Base-by-base conservation (phyloP, 37 sponge, comb jelly and placozoan genomes). In the Aphrocallistes beatrix region DNA sequence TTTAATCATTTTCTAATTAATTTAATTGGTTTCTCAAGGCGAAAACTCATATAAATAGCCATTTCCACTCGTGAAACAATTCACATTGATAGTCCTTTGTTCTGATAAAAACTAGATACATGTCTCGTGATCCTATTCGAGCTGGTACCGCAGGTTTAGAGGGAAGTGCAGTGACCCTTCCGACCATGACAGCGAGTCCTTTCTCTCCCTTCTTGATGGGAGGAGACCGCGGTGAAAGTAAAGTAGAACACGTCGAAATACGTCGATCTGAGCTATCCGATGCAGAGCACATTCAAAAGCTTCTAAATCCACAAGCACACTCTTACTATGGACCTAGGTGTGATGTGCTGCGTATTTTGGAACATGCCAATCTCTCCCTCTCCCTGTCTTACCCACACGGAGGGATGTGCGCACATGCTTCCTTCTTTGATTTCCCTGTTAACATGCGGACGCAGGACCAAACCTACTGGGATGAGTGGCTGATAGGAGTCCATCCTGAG, bases 151-250 rank as follows among this genome's bases (percentile, higher is more conserved):
- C 75, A 3, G 75, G 75, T 30, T 6, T 32, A 32, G 75, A 60
- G 3, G 75, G 75, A 6, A 60, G 75, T 28, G 75, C 75, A 6
- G 34, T 60, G 10, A 60, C 75, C 17, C 75, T 60, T 30, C 75
- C 75, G 28, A 60, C 75, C 75, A 60, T 60, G 75, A 60, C 75
- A 13, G 75, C 75, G 10, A 60, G 75, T 60, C 75, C 75, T 13
- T 60, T 60, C 75, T 60, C 75, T 13, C 75, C 75, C 75, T 30
- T 60, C 6, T 13, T 60, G 3, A 30, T 6, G 28, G 49, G 49
- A 17, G 17, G 17, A 47, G 13, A 47, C 49, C 75, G 28, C n/a
- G 75, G 75, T 6, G 75, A 60, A 30, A 28, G 75, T 13, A 60
- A 13, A 60, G 75, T 13, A 19, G 75, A 60, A 13, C 75, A 60